Evolutionary conservation across 2,113 vertebrate genomes (phyloP), one percentile per base, ranked within the genome.

Genomic region (Gila orcuttii): DNA sequence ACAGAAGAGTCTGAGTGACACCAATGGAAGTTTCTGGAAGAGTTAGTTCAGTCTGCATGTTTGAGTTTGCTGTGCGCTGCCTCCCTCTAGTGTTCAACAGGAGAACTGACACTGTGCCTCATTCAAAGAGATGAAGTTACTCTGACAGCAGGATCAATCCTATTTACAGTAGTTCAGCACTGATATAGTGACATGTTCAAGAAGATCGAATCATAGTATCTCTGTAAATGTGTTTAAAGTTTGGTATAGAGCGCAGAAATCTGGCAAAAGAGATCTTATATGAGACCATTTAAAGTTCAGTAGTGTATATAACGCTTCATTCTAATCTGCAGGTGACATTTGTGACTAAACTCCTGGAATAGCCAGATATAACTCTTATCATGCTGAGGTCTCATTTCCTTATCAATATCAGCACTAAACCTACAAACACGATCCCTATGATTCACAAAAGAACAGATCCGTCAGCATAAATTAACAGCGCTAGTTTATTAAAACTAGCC

Each of bases 291-390:
- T n/a, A n/a, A 45, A n/a, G 11, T n/a, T n/a, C 21, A n/a, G 4
- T 11, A 3, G 4, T n/a, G 23, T 13, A 73, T n/a, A 73, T 15
- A 47, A 47, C 6, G 11, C 11, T n/a, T 23, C 2, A 45, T 28
- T 74, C 11, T 6, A 6, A 3, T 74, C 2, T 28, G 11, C 11
- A 15, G 39, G 12, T 45, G 71, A 47, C 39, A 45, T 47, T 15
- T 47, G 39, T 79, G 77, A 60, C 31, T 25, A 45, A 79, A 23
- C 19, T 79, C 52, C 11, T 57, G 52, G 76, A 79, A 79, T 42
- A 15, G 55, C 1, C 55, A 79, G 42, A 79, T 15, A 42, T n/a
- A 60, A 25, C 7, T 60, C 31, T 60, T 64, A 76, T 84, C 83
- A 50, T 76, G 57, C 52, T 31, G 25, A 84, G 36, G 42, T 6